Evolutionary conservation across 2,113 vertebrate species (phyloP).

Genomic region (Himantopus leucocephalus): DNA sequence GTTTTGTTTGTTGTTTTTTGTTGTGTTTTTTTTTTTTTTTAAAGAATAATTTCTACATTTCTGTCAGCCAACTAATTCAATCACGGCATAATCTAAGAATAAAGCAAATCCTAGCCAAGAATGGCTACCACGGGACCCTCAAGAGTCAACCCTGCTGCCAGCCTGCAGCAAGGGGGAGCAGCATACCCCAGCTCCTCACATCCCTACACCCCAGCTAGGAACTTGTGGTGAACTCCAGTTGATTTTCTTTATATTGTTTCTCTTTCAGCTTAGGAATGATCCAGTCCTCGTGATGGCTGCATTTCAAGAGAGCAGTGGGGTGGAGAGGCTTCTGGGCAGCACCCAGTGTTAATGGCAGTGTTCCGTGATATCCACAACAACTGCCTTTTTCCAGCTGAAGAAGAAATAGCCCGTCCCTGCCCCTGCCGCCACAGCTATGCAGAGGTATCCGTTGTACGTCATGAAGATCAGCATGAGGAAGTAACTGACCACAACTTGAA

Average conservation of each 20-base stretch:
- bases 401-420: conserved; percentile 94
- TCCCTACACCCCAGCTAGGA: conserved; percentile 13
- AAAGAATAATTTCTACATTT: conserved; percentile 9
- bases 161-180: neutral
- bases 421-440: conserved; percentile 89
- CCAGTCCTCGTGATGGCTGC: neutral
- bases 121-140: neutral
- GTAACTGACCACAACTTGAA: conserved; percentile 97
- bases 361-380: conserved; percentile 98
- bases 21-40: neutral
- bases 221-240: conserved; percentile 16
- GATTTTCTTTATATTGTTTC: neutral
- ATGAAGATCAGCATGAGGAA: conserved; percentile 98
- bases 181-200: neutral
- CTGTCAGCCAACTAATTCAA: conserved; percentile 44
- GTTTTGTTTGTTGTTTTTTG: neutral
- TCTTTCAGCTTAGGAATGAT: conserved; percentile 22
- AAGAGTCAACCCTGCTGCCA: neutral
- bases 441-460: conserved; percentile 97
- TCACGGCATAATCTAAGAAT: conserved; percentile 48
- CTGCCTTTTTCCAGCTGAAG: conserved; percentile 98
- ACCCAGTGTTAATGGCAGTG: conserved; percentile 85
- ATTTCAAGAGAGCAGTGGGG: neutral
- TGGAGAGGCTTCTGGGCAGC: neutral
- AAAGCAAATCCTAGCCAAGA: conserved; percentile 37